Percentiles rank a stretch among this genome's conserved stretches.
Evolutionary conservation across 2,888 invertebrate genomes (phyloP).

Genomic region (Dorcus parallelipipedus): DNA sequence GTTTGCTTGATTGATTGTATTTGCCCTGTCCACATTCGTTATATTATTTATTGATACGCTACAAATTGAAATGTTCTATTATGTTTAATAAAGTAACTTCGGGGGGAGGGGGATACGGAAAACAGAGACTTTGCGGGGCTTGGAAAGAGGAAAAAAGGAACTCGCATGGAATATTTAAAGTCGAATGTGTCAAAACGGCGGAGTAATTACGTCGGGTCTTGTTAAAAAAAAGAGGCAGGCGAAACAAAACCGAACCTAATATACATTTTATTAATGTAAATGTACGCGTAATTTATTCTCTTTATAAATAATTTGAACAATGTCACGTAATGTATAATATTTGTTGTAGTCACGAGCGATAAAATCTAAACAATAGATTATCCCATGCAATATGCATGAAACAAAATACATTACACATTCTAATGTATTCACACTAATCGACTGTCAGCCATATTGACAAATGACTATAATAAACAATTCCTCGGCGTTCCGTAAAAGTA

Average conservation of each 20-base stretch:
- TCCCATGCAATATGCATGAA: slow-evolving; percentile 35
- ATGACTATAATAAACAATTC: slow-evolving; percentile 27
- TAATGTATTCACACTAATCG: slow-evolving; percentile 38
- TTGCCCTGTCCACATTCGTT: not conserved
- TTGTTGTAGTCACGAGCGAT: slow-evolving; percentile 17
- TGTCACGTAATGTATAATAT: slow-evolving; percentile 17
- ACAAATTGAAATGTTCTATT: no score
- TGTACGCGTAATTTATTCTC: slow-evolving; percentile 12
- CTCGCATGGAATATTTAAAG: no score
- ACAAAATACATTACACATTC: slow-evolving; percentile 37
- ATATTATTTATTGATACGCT: slow-evolving; percentile 1
- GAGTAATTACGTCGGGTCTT: not conserved
- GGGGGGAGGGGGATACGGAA: no score
- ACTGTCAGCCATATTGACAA: slow-evolving; percentile 35
- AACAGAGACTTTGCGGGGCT: no score
- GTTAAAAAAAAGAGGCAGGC: not conserved
- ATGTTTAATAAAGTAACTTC: no score
- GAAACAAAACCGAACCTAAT: not conserved
- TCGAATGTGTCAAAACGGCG: no score
- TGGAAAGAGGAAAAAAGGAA: no score
- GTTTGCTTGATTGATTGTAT: not conserved
- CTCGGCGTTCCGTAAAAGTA: slow-evolving; percentile 1
- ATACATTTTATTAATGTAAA: slow-evolving; percentile 1
- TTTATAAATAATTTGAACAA: slow-evolving; percentile 15
- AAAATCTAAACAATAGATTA: slow-evolving; percentile 37